Evolutionary conservation across 2,797 vertebrate species (phyloP).

Genomic region (Myiothlypis chrysogaster): DNA sequence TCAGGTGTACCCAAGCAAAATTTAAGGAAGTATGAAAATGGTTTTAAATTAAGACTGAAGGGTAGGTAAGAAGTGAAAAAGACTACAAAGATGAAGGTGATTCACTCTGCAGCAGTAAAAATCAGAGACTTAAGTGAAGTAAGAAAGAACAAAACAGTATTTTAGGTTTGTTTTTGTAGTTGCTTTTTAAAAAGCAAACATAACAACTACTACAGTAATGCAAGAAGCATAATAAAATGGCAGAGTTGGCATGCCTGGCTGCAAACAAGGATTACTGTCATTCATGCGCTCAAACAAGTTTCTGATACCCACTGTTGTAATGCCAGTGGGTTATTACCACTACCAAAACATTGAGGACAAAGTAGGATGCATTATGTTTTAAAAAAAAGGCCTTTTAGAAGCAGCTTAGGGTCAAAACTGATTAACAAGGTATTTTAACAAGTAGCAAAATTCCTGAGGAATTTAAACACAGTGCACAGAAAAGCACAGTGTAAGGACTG

Average conservation of each 20-base stretch:
- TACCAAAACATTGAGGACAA: background rate
- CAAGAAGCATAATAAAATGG: background rate
- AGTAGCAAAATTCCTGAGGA: background rate
- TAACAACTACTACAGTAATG: background rate
- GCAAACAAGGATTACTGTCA: background rate
- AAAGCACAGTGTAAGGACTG: background rate
- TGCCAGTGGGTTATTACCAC: background rate
- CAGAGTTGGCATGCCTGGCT: background rate
- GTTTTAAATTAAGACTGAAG: background rate
- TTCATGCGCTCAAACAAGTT: background rate
- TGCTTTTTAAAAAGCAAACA: background rate
- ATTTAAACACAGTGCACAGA: background rate
- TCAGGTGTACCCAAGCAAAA: background rate
- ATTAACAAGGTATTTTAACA: background rate
- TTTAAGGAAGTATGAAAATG: background rate
- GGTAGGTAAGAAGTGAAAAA: background rate
- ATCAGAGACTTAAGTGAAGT: too few species aligned
- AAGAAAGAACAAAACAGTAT: too few species aligned
- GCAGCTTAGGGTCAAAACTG: background rate
- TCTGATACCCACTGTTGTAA: background rate
- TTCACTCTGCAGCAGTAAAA: background rate
- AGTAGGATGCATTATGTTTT: background rate
- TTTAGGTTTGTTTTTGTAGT: background rate
- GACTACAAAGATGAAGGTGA: background rate
- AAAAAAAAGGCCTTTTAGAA: background rate